Evolutionary conservation across 2,888 invertebrate genomes (phyloP), one percentile per base, ranked within the genome.

Genomic region (Phymatocera aterrima): DNA sequence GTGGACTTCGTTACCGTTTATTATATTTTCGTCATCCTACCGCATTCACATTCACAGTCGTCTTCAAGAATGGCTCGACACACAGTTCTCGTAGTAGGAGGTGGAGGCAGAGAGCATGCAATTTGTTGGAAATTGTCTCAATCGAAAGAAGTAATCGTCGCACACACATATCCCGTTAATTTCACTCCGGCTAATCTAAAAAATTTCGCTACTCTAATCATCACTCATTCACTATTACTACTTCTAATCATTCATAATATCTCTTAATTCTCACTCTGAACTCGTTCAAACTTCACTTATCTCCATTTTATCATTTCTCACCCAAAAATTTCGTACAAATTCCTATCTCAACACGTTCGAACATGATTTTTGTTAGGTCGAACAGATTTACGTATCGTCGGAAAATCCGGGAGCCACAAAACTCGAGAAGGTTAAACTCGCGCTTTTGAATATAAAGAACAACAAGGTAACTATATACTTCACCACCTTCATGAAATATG

Each of bases 71-170:
- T 84, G 82, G 79, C 83, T 81, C 79, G 82, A 34, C 81, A 92
- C 77, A 93, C 93, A 86, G 93, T 97, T 81, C 91, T 97, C 83
- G 94, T 99, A 77, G 94, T 99, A 85, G 99, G 99, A 18, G 93
- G 95, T 89, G 99, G 99, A 51, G 99, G 98, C 2, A 94, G 99
- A 83, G 99, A 99, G 91, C 98, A 99, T 92, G 98, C 98, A 3
- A 93, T 99, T 85, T 96, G 96, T 85, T 98, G 98, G 98, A 98
- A 98, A 91, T 91, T 99, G 57, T 92, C 96, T 0, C 95, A 97
- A 89, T 98, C 98, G 61, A 88, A 93, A 0, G 83, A 89, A 83
- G 92, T 92, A 86, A 85, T 83, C 83, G 74, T 72, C 46, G 5
- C 5, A 51, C 10, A 18, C 28, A 28, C 21, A 8, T n/a, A 54